Evolutionary conservation across 2,888 invertebrate genomes (phyloP), one percentile per base, ranked within the genome.

Genomic region (Meta bourneti): DNA sequence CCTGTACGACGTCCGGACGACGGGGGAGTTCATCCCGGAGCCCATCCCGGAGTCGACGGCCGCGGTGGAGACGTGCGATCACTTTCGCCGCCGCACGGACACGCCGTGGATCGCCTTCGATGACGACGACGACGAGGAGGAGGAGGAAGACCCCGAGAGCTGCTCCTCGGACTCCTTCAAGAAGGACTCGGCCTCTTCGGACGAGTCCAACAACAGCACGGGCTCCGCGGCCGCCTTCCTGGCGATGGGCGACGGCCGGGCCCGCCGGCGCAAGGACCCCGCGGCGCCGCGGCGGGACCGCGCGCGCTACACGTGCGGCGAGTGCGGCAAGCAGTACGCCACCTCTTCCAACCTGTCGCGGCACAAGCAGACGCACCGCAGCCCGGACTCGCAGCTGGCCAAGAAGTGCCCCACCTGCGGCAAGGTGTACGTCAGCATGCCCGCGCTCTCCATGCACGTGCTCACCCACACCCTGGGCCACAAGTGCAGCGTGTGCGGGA

Each of bases 341-440:
- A 98, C 98, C 0, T 97, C 97, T 8, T 97, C 97, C 94, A 98
- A 98, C 95, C 96, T 98, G 80, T 98, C 97, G 75, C 96, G 98
- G 89, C 98, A 98, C 95, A 98, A 98, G 95, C 98, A 98, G 95
- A 98, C 98, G 1, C 98, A 98, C 95, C 96, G 98, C 79, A 98
- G 98, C 94, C 96, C 99, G 81, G 99, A 99, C 95, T 98, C 93
- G 78, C 93, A 92, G 52, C 93, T 89, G 93, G 97, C 97, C 6
- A 95, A 97, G 88, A 96, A 97, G 90, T 98, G 98, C 95, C 97
- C 97, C 0, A 97, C 97, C 94, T 98, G 98, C 95, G 97, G 97
- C 94, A 98, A 98, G 95, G 96, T 97, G 5, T 98, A 98, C 95
- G 97, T 97, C 52, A 97, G 97, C 93, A 97, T 97, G 96, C 97